Percentiles rank a stretch among this genome's conserved stretches.
phyloP scores from a whole-genome alignment of 1,140 invertebrate species.

The Trichoplusia ni region DNA sequence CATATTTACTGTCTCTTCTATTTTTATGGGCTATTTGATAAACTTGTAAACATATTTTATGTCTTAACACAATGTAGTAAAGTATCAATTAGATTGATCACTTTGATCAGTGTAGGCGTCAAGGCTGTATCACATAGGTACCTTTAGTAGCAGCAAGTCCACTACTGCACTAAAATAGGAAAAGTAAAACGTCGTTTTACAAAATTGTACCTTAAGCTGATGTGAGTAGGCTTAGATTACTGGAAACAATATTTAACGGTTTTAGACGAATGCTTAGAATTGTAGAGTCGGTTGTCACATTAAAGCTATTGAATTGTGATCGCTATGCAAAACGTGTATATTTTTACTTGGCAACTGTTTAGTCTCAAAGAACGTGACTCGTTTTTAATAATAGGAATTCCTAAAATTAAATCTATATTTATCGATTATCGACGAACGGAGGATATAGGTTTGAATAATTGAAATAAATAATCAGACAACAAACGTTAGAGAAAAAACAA shows the following conservation, averaged over 20 bases:
- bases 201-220: neutral
- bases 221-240: neutral
- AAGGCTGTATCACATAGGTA: neutral
- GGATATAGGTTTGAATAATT: no score
- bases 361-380: no score
- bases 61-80: neutral
- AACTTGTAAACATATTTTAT: neutral
- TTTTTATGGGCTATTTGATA: neutral
- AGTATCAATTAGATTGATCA: neutral
- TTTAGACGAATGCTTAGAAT: neutral
- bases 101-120: neutral
- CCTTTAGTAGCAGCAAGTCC: neutral
- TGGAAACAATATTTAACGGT: neutral
- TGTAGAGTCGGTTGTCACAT: neutral
- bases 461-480: no score
- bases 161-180: neutral
- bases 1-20: neutral
- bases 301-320: neutral
- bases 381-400: no score
- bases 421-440: no score
- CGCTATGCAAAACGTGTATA: constrained; percentile 10
- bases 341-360: no score
- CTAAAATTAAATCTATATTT: no score
- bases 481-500: no score
- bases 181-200: neutral